Base-by-base conservation (phyloP, 2,113 vertebrate genomes). In the Paralichthys olivaceus region DNA sequence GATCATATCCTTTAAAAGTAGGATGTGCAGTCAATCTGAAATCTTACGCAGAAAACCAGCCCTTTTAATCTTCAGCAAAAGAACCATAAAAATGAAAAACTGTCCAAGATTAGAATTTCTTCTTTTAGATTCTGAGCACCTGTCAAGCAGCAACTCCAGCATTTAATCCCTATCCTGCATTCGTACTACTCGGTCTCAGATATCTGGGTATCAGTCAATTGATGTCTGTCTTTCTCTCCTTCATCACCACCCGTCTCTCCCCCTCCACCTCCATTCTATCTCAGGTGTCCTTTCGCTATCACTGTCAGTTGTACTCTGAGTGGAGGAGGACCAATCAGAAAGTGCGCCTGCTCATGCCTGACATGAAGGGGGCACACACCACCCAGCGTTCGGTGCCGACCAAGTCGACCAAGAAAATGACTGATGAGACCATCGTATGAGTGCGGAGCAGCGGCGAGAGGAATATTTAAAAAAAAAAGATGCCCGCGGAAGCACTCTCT, bases 251-350 rank as follows among this genome's bases (percentile, higher is more conserved):
- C 34, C 1, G 25, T 55, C 23, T 58, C 63, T 23, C 47, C 72
- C 25, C 15, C 56, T 12, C 43, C 58, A 2, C 34, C 59, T 28
- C 59, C 67, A 25, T 47, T 23, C 75, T 23, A 37, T 76, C 75
- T 77, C 87, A 97, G 97, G 97, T 98, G 47, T 98, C 96, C 6
- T 97, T 98, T 94, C 96, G 96, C 79, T 97, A 98, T 92, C 96
- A 97, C 87, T 97, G 96, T 94, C 96, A 98, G 96, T 92, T 98
- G 67, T 98, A 97, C 91, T 96, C 96, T 0, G 97, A 98, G 92
- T 98, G 97, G 97, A 93, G 96, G 81, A 95, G 95, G 94, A 98
- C 96, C 93, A 96, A 98, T 94, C 96, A 98, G 95, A 96, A 96
- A 80, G 97, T 97, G 28, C 94, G 93, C 29, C 55, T 97, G 91